These are phyloP conservation scores for Zonitis immaculata DNA, from an alignment of 2,888 invertebrate genomes.

Conservation along the genomic window DNA sequence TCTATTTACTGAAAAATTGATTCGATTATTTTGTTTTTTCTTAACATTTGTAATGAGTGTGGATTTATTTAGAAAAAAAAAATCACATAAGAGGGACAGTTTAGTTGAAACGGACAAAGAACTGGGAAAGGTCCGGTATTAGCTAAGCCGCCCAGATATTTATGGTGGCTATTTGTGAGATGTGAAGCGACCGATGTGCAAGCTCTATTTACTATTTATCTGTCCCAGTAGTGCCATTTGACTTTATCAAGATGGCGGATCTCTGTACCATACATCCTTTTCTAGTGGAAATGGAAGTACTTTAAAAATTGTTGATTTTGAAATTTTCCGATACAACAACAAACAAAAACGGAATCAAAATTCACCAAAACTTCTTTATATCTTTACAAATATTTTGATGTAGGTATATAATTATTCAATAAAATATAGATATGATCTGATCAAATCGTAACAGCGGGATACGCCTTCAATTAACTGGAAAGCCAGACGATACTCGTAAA, in stretches of 20 bases:
- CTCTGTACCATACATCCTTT: conserved; percentile 27
- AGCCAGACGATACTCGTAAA: not conserved
- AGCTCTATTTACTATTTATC: conserved; percentile 49
- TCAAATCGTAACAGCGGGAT: not conserved
- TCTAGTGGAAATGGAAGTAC: conserved; percentile 19
- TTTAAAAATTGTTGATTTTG: conserved; percentile 1
- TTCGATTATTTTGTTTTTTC: not conserved
- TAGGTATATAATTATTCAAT: too few relatives aligned
- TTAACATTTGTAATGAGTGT: conserved; percentile 13
- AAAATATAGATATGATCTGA: not conserved
- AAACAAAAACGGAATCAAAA: not conserved
- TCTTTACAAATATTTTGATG: too few relatives aligned
- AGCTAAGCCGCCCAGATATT: conserved; percentile 42
- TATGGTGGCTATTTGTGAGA: conserved; percentile 44
- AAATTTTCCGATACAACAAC: not conserved
- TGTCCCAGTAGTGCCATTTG: conserved; percentile 45
- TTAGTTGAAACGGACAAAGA: conserved; percentile 26
- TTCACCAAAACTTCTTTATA: too few relatives aligned
- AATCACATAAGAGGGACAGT: conserved; percentile 23
- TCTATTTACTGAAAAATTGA: not conserved
- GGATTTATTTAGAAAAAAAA: conserved; percentile 20
- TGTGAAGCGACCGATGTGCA: conserved; percentile 41
- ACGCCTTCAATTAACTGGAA: not conserved
- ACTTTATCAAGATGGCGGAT: conserved; percentile 47
- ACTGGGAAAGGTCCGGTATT: conserved; percentile 34